A percentile compares a stretch with the other conserved stretches of the same genome.
These are phyloP conservation scores for Phasianus colchicus DNA, from an alignment of 2,113 vertebrate species.

Conservation along the genomic window DNA sequence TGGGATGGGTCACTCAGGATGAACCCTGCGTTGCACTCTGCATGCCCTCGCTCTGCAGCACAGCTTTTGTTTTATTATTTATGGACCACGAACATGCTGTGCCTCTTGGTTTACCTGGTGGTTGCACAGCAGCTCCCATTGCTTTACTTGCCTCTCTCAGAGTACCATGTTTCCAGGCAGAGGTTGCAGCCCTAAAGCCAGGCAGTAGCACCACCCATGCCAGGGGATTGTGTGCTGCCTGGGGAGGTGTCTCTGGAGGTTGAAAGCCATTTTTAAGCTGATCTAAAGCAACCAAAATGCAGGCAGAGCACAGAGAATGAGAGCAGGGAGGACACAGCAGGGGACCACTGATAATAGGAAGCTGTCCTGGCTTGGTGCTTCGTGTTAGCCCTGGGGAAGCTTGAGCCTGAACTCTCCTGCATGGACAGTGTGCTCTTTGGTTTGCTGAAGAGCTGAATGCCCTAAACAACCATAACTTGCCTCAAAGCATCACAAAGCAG, in stretches of 20 bases:
- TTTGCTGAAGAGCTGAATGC: neutral
- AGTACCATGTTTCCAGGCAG: fast-evolving
- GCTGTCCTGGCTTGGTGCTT: neutral
- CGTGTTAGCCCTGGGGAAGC: neutral
- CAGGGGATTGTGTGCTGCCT: fast-evolving
- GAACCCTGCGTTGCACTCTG: fast-evolving
- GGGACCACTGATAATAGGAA: neutral
- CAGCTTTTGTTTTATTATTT: neutral
- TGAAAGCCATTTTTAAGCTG: neutral
- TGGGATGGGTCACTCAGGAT: fast-evolving
- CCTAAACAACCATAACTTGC: neutral
- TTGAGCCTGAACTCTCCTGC: neutral
- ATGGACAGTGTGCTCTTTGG: neutral
- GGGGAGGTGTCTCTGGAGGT: neutral
- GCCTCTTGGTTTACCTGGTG: neutral
- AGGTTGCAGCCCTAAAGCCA: fast-evolving
- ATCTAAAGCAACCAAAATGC: neutral
- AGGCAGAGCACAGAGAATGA: neutral
- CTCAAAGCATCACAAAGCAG: slow-evolving; percentile 1
- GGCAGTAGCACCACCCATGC: neutral
- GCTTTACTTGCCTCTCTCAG: neutral
- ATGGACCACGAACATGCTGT: neutral
- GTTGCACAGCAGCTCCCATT: neutral
- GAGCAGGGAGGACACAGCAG: neutral
- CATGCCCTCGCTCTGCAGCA: neutral